Conservation (phyloP, 2,797 vertebrate genomes). For the Hydrolagus colliei region DNA sequence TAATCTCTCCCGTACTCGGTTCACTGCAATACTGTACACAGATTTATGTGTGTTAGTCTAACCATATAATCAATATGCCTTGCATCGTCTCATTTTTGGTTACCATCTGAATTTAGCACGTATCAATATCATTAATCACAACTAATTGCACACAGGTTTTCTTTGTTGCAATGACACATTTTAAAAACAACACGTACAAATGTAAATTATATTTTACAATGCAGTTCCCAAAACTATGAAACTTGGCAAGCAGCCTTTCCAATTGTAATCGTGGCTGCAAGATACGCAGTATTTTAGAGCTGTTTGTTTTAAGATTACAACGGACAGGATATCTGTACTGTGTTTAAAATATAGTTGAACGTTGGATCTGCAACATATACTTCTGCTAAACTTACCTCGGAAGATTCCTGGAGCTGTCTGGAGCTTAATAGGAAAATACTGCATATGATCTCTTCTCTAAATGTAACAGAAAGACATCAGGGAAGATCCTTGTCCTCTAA, state of each 20-base stretch:
- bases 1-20: too few species aligned
- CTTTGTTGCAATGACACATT: background rate
- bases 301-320: background rate
- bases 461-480: constrained; percentile 75
- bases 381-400: constrained; percentile 56
- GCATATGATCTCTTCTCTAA: constrained; percentile 60
- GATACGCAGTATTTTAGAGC: background rate
- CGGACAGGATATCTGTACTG: background rate
- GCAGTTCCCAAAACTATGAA: background rate
- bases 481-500: constrained; percentile 64
- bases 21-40: background rate
- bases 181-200: background rate
- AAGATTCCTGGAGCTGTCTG: constrained; percentile 44
- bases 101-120: too few species aligned
- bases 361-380: background rate
- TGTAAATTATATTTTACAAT: background rate
- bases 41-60: background rate
- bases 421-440: constrained; percentile 49
- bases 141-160: background rate
- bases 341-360: background rate
- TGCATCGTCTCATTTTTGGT: background rate
- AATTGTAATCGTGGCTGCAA: background rate
- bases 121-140: background rate
- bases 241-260: background rate
- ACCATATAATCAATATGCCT: too few species aligned